Conservation (phyloP, 2,797 vertebrate species). For the Pangasius djambal region DNA sequence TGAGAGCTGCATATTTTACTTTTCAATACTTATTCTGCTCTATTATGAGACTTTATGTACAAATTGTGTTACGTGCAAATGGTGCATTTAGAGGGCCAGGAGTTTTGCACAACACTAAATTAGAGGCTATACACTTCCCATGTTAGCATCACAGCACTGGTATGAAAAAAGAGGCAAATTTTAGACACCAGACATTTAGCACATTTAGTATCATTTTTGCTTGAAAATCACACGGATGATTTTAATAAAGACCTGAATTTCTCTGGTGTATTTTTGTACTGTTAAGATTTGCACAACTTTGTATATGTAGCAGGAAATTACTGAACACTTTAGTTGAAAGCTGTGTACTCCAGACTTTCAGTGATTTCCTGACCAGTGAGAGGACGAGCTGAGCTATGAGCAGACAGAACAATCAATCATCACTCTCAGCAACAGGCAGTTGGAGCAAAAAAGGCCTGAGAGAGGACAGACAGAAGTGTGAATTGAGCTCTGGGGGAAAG, state of each 20-base stretch:
- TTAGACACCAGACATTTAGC: not conserved
- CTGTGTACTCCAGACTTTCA: not conserved
- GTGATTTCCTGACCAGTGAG: not conserved
- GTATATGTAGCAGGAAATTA: not conserved
- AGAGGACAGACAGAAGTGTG: conserved; percentile 14
- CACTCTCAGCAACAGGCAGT: not conserved
- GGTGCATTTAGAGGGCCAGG: not conserved
- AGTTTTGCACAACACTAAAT: not conserved
- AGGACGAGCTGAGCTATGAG: not conserved
- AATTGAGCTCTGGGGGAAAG: conserved; percentile 29
- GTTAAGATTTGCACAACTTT: not conserved
- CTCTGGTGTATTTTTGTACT: not conserved
- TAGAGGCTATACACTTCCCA: not conserved
- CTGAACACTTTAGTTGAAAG: not conserved
- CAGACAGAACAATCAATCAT: conserved; percentile 10
- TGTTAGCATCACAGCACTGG: not conserved
- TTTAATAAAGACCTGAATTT: not conserved
- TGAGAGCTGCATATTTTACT: not conserved
- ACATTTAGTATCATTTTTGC: not conserved
- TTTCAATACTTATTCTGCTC: not conserved
- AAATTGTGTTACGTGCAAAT: not conserved
- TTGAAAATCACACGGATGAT: not conserved
- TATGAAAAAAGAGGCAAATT: not conserved
- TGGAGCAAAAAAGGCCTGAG: conserved; percentile 25
- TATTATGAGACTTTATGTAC: not conserved